Evolutionary conservation across 1,140 invertebrate genomes (phyloP).

Genomic region (Reticulitermes speratus): DNA sequence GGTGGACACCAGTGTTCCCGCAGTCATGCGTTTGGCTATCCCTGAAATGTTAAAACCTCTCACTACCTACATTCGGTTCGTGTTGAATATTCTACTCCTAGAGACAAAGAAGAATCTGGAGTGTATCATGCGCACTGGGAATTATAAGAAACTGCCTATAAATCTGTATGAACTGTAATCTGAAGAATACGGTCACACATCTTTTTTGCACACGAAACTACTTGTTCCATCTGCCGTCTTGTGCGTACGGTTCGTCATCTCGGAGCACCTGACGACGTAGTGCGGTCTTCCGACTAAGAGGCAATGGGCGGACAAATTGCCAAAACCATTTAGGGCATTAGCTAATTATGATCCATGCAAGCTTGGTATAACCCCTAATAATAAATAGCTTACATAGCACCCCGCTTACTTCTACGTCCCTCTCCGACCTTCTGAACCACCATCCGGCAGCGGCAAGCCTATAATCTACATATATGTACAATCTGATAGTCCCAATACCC

Average conservation of each 20-base stretch:
- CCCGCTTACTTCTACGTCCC: neutral
- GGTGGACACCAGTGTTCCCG: too few species aligned
- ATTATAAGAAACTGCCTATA: too few species aligned
- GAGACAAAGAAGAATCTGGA: too few species aligned
- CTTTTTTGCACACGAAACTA: too few species aligned
- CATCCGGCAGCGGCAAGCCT: neutral
- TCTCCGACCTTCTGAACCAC: neutral
- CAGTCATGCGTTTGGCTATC: too few species aligned
- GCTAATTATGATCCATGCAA: conserved; percentile 14
- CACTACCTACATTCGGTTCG: too few species aligned
- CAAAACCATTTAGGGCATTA: conserved; percentile 24
- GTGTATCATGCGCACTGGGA: too few species aligned
- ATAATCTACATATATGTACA: neutral
- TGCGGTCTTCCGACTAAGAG: neutral
- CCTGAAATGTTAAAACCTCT: too few species aligned
- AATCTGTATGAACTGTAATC: too few species aligned
- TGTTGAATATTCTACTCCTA: too few species aligned
- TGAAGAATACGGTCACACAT: too few species aligned
- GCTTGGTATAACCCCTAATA: conserved; percentile 8
- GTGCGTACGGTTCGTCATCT: neutral
- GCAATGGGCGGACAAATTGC: conserved; percentile 1
- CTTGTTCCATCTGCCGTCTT: neutral
- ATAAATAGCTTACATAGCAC: neutral
- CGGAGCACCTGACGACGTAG: neutral
- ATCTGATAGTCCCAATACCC: neutral